These are phyloP conservation scores for Caenorhabditis afra DNA, from an alignment of 2,888 invertebrate species.

Conservation along the genomic window DNA sequence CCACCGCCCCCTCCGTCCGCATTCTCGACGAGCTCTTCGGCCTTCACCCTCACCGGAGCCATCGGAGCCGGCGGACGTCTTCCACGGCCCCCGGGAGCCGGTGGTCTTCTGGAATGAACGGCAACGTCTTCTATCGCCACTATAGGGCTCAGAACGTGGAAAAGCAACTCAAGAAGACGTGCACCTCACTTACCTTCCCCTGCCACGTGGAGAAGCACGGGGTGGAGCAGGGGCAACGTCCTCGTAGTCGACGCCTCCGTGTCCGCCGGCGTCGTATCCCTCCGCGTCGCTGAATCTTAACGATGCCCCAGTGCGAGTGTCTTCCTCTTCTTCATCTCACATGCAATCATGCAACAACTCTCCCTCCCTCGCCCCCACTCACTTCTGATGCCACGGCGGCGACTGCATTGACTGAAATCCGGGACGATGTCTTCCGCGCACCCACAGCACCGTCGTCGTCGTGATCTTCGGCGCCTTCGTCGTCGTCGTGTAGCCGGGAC, in stretches of 20 bases:
- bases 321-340: not conserved
- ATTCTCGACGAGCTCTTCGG: constrained; percentile 29
- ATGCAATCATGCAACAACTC: not conserved
- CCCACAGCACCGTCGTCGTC: constrained; percentile 32
- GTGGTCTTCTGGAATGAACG: constrained; percentile 26
- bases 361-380: constrained; percentile 3
- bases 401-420: not conserved
- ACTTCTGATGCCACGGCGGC: constrained; percentile 44
- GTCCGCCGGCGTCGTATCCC: constrained; percentile 19
- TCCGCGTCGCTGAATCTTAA: constrained; percentile 57
- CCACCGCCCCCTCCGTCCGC: constrained; percentile 4
- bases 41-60: constrained; percentile 46
- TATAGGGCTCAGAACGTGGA: too few species aligned
- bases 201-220: not conserved
- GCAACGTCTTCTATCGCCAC: too few species aligned
- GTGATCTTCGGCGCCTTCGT: constrained; percentile 25
- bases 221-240: constrained; percentile 3
- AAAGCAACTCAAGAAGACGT: constrained; percentile 1
- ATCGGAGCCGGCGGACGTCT: constrained; percentile 32
- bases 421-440: constrained; percentile 41
- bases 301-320: constrained; percentile 3
- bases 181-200: constrained; percentile 28
- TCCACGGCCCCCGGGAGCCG: constrained; percentile 19
- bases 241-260: constrained; percentile 16
- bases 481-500: constrained; percentile 34